Percentiles rank a stretch among this genome's conserved stretches.
Conservation (phyloP, 1,140 invertebrate genomes). For the Apis cerana region DNA sequence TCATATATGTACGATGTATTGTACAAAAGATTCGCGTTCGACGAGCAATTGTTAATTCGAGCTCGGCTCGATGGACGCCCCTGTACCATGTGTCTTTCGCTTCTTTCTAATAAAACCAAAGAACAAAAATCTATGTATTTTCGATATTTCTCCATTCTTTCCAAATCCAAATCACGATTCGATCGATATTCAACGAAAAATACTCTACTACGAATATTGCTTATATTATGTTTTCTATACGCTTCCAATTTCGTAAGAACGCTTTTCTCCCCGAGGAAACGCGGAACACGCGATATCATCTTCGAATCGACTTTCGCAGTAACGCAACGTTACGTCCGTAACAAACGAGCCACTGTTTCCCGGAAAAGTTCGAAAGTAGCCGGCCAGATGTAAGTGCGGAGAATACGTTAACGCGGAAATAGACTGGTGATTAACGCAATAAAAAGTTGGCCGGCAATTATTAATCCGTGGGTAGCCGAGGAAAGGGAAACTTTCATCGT, state of each 20-base stretch:
- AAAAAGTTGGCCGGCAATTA: conserved; percentile 35
- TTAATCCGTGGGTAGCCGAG: conserved; percentile 14
- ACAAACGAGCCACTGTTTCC: conserved; percentile 23
- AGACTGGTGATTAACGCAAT: conserved; percentile 43
- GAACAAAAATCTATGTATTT: conserved; percentile 59
- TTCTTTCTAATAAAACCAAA: conserved; percentile 78
- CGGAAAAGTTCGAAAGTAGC: conserved; percentile 39
- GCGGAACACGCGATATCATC: conserved; percentile 34
- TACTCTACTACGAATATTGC: no score
- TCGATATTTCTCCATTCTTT: neutral
- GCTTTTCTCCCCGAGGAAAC: neutral
- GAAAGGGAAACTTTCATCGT: conserved; percentile 56
- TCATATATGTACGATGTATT: conserved; percentile 36
- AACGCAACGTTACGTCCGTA: conserved; percentile 27
- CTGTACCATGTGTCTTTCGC: conserved; percentile 58
- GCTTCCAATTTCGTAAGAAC: conserved; percentile 23
- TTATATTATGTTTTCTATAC: neutral
- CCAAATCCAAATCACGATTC: no score
- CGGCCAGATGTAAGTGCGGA: neutral
- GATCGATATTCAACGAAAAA: neutral
- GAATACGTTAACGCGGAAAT: conserved; percentile 50
- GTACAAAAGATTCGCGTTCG: conserved; percentile 54
- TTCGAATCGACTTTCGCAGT: conserved; percentile 29
- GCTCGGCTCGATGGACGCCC: conserved; percentile 1
- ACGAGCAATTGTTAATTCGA: neutral